Percentiles rank a stretch among this genome's conserved stretches.
Conservation (phyloP, 1,140 invertebrate genomes). For the Helicorthomorpha holstii region DNA sequence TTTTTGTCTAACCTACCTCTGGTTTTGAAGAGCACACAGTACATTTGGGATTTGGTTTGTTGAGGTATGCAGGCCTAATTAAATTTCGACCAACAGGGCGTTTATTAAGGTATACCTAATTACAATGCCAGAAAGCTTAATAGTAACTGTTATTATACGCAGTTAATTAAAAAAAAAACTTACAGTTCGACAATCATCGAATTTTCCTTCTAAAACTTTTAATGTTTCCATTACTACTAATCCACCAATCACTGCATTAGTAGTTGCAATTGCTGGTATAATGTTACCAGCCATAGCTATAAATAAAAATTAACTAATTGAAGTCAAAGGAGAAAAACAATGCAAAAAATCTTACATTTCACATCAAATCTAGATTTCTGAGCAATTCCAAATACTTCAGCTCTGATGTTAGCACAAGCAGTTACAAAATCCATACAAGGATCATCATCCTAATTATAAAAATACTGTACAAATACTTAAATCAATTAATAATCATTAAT, state of each 20-base stretch:
- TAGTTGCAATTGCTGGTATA: constrained; percentile 96
- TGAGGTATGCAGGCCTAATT: constrained; percentile 33
- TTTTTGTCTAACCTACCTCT: constrained; percentile 12
- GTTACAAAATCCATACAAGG: constrained; percentile 91
- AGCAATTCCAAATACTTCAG: constrained; percentile 76
- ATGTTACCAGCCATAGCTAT: constrained; percentile 93
- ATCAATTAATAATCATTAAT: constrained; percentile 4
- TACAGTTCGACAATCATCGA: constrained; percentile 54
- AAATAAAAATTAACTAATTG: constrained; percentile 6
- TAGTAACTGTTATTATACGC: constrained; percentile 3
- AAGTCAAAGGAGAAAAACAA: background rate
- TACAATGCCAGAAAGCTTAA: constrained; percentile 9
- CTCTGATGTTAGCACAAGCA: constrained; percentile 80
- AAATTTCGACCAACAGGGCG: constrained; percentile 33
- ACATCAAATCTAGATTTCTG: constrained; percentile 81
- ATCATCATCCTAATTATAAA: constrained; percentile 52
- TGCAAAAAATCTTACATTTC: constrained; percentile 54
- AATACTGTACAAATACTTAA: constrained; percentile 5
- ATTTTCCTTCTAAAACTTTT: constrained; percentile 51
- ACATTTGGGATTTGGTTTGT: constrained; percentile 40
- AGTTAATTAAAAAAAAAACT: constrained; percentile 9
- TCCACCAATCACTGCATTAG: constrained; percentile 93
- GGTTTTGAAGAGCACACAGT: constrained; percentile 34
- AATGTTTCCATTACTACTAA: constrained; percentile 78
- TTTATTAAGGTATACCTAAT: constrained; percentile 32